Conservation (phyloP, 2,113 vertebrate species). For the Fulmarus glacialis region DNA sequence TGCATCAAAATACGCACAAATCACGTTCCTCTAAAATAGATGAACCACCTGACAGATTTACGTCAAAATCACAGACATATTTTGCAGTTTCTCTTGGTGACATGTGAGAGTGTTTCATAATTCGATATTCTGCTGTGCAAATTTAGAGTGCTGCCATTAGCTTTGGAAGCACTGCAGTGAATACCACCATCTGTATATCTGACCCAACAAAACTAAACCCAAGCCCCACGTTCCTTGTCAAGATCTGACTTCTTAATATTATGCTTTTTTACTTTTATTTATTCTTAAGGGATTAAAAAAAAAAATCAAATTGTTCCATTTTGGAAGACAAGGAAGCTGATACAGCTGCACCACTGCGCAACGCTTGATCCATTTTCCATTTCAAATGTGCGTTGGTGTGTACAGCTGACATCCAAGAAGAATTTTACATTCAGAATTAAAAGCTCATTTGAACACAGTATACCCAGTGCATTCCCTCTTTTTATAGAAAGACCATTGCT, state of each 20-base stretch:
- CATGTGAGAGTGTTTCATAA: not conserved
- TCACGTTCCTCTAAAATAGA: not conserved
- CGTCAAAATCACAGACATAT: slow-evolving; percentile 13
- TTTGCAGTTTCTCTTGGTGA: not conserved
- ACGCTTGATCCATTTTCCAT: not conserved
- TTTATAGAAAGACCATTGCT: not conserved
- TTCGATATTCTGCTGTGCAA: not conserved
- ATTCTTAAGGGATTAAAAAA: not conserved
- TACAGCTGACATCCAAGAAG: not conserved
- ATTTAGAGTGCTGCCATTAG: not conserved
- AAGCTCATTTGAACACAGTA: not conserved
- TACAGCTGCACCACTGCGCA: not conserved
- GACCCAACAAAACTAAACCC: not conserved
- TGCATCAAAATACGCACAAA: not conserved
- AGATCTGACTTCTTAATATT: not conserved
- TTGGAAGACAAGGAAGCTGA: not conserved
- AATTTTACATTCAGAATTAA: not conserved
- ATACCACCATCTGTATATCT: not conserved
- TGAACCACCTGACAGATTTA: slow-evolving; percentile 9
- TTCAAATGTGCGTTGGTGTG: not conserved
- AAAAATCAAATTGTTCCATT: not conserved
- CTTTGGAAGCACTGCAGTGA: not conserved
- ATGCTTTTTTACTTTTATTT: not conserved
- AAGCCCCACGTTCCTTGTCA: not conserved
- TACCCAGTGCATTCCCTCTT: not conserved